Conservation (phyloP, 92 coral and sea anemone genomes). For the Phenganax marumi region DNA sequence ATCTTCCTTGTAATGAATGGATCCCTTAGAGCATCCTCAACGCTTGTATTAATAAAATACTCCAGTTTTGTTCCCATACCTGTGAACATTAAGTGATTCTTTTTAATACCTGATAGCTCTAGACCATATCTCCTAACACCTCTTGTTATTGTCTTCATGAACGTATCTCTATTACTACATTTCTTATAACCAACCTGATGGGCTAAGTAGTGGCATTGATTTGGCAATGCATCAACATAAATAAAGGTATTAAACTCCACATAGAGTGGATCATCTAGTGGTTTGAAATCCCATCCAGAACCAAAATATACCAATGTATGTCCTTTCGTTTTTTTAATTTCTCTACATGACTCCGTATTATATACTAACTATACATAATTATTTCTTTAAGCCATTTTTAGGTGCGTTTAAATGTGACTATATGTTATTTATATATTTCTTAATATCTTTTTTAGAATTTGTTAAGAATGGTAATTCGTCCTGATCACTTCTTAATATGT, state of each 20-base stretch:
- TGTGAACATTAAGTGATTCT: constrained; percentile 20
- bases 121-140: constrained; percentile 20
- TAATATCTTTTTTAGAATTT: too few relatives aligned
- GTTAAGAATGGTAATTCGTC: too few relatives aligned
- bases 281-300: constrained; percentile 46
- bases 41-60: constrained; percentile 18
- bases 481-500: too few relatives aligned
- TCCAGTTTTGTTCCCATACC: background rate
- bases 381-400: too few relatives aligned
- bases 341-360: too few relatives aligned
- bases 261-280: constrained; percentile 15
- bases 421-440: too few relatives aligned
- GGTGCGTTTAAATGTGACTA: too few relatives aligned
- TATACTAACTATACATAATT: too few relatives aligned
- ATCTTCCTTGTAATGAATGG: background rate
- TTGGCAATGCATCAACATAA: constrained; percentile 12
- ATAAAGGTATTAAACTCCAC: constrained; percentile 34
- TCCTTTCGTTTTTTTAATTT: too few relatives aligned
- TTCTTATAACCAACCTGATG: constrained; percentile 33
- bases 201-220: constrained; percentile 17
- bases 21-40: background rate
- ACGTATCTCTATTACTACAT: constrained; percentile 22
- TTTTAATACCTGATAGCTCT: background rate
- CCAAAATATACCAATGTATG: constrained; percentile 29
- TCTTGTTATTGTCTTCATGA: constrained; percentile 14